These are phyloP conservation scores for Spongilla lacustris DNA, from an alignment of 37 sponge, comb jelly and placozoan genomes.

Conservation along the genomic window DNA sequence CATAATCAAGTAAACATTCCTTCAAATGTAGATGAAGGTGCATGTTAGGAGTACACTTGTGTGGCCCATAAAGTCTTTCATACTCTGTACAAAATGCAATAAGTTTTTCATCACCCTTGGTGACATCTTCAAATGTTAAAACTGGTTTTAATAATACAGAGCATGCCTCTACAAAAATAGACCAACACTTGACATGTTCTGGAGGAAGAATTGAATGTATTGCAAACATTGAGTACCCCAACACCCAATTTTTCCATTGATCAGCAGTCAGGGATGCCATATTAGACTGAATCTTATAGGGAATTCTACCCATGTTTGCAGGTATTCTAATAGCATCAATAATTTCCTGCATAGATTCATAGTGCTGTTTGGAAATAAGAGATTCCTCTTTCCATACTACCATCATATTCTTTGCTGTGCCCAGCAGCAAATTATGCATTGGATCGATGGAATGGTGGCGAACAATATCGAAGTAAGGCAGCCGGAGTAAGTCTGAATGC, in stretches of 20 bases:
- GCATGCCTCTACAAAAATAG: conserved; percentile 32
- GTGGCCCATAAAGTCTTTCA: conserved; percentile 24
- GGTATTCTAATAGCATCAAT: conserved; percentile 30
- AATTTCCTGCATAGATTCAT: conserved; percentile 7
- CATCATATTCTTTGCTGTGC: conserved; percentile 39
- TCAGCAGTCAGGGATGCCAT: conserved; percentile 50
- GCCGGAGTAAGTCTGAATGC: conserved; percentile 30
- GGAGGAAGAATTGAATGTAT: conserved; percentile 20
- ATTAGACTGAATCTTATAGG: conserved; percentile 21
- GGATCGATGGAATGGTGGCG: conserved; percentile 52
- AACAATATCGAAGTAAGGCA: conserved; percentile 46
- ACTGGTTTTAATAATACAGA: conserved; percentile 7
- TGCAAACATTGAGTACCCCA: conserved; percentile 6
- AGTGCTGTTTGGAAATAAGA: not conserved
- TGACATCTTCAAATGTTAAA: not conserved
- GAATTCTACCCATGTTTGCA: conserved; percentile 36
- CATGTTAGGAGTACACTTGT: conserved; percentile 29
- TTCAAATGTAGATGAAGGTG: conserved; percentile 33
- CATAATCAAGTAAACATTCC: conserved; percentile 41
- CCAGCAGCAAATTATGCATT: conserved; percentile 61
- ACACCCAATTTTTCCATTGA: conserved; percentile 49
- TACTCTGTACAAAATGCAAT: conserved; percentile 30
- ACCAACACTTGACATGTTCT: conserved; percentile 37
- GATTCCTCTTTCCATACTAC: conserved; percentile 25
- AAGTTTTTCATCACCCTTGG: conserved; percentile 11